Base-by-base conservation (phyloP, 2,113 vertebrate species). In the Athene noctua region DNA sequence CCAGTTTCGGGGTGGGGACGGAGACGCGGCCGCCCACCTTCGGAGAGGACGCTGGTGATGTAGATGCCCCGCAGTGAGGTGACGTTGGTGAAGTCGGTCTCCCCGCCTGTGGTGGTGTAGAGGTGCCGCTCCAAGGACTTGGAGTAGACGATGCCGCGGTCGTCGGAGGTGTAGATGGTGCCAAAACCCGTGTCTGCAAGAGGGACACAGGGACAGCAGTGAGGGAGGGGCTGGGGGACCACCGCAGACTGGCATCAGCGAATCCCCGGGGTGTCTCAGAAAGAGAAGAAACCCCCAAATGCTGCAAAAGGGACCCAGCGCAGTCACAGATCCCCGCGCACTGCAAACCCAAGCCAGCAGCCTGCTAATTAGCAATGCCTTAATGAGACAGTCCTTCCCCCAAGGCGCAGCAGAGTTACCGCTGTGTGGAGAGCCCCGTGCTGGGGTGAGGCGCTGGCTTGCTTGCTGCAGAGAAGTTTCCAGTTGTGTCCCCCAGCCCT, bases 21-120 rank as follows among this genome's bases (percentile, higher is more conserved):
- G 17, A 26, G 46, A 13, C 5, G 4, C 2, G 7, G 38, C 8
- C 19, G 17, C 97, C 51, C 96, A 99, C 99, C 99, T 96, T 99
- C 98, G 3, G 98, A 98, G 59, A 99, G 98, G 29, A 99, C 94
- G 7, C 99, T 99, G 88, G 99, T 99, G 92, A 99, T 98, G 88
- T 98, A 99, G 93, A 99, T 99, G 23, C 99, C 99, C 5, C 99
- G 97, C 85, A 99, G 98, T 14, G 99, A 99, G 32, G 99, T 99
- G 96, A 99, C 97, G 3, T 99, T 99, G 79, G 99, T 99, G 95
- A 99, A 99, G 96, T 99, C 99, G 0, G 99, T 99, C 63, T 99
- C 99, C 0, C 99, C 98, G 2, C 99, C 98, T 0, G 98, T 98
- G 72, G 98, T 98, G 34, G 98, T 99, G 52, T 99, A 99, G 66